These are phyloP conservation scores for Caenorhabditis becei DNA, from an alignment of 2,888 invertebrate species.

Conservation along the genomic window DNA sequence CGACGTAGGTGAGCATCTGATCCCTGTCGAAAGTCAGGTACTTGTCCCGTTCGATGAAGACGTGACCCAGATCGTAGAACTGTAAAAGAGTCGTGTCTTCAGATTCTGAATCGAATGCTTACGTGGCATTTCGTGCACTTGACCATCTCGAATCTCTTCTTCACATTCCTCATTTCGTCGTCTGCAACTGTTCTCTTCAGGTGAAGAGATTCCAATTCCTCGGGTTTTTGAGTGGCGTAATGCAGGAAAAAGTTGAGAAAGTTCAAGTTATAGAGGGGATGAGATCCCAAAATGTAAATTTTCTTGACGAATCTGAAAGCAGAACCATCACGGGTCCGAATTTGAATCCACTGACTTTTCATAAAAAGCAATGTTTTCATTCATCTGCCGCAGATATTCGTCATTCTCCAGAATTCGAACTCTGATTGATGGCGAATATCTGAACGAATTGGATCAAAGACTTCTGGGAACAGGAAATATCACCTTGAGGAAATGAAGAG, in stretches of 20 bases:
- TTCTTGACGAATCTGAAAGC: constrained; percentile 30
- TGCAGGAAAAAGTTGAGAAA: constrained; percentile 38
- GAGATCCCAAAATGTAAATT: constrained; percentile 34
- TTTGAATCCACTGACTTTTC: constrained; percentile 4
- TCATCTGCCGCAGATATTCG: constrained; percentile 25
- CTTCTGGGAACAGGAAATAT: neutral
- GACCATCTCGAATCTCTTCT: constrained; percentile 24
- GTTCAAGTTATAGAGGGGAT: constrained; percentile 10
- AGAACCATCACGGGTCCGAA: neutral
- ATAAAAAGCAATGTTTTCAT: constrained; percentile 31
- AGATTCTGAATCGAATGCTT: neutral
- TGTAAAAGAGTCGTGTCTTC: constrained; percentile 6
- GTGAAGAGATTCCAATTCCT: constrained; percentile 35
- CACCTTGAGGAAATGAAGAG: constrained; percentile 27
- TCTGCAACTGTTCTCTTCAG: constrained; percentile 26
- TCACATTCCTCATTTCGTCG: constrained; percentile 17
- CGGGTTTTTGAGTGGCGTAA: constrained; percentile 27
- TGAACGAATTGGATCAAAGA: neutral
- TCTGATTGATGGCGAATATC: constrained; percentile 16
- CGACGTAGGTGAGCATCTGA: constrained; percentile 41
- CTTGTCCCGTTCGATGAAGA: constrained; percentile 27
- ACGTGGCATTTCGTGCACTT: constrained; percentile 29
- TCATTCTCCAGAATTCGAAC: constrained; percentile 27
- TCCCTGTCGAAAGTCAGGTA: constrained; percentile 51
- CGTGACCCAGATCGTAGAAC: constrained; percentile 49